Evolutionary conservation across 1,140 invertebrate genomes (phyloP).

Genomic region (Platorchestia sp.): DNA sequence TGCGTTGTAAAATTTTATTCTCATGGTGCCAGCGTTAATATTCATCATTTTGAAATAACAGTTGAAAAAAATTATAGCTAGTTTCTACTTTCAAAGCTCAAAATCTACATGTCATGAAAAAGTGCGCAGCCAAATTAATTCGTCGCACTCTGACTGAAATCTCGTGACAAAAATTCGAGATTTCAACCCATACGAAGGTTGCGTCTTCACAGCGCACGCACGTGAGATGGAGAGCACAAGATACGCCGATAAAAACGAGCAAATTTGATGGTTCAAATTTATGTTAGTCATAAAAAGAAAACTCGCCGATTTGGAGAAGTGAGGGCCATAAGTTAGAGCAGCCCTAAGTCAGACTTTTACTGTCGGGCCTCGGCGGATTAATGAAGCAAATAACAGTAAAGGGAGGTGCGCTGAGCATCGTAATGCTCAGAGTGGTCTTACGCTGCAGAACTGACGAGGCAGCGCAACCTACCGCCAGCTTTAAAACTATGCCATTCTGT

Average conservation of each 20-base stretch:
- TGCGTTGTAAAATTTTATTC: not conserved
- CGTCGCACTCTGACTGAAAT: not conserved
- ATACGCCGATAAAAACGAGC: not conserved
- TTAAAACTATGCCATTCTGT: not conserved
- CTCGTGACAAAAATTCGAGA: not conserved
- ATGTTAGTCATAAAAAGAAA: constrained; percentile 25
- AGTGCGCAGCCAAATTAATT: not conserved
- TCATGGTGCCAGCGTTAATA: not conserved
- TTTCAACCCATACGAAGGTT: not conserved
- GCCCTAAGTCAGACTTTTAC: constrained; percentile 18
- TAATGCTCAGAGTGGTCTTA: not conserved
- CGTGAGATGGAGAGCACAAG: not conserved
- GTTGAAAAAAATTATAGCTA: not conserved
- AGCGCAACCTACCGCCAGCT: no score
- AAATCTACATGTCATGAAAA: not conserved
- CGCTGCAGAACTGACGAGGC: not conserved
- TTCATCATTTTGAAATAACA: not conserved
- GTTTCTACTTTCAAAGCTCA: not conserved
- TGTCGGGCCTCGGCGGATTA: not conserved
- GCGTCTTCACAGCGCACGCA: not conserved
- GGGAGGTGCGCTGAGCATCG: not conserved
- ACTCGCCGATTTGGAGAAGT: not conserved
- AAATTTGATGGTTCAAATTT: constrained; percentile 41
- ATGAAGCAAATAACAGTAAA: constrained; percentile 25
- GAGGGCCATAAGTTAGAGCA: constrained; percentile 18